Conservation (phyloP, 2,113 vertebrate species). For the Artemisiospiza belli region DNA sequence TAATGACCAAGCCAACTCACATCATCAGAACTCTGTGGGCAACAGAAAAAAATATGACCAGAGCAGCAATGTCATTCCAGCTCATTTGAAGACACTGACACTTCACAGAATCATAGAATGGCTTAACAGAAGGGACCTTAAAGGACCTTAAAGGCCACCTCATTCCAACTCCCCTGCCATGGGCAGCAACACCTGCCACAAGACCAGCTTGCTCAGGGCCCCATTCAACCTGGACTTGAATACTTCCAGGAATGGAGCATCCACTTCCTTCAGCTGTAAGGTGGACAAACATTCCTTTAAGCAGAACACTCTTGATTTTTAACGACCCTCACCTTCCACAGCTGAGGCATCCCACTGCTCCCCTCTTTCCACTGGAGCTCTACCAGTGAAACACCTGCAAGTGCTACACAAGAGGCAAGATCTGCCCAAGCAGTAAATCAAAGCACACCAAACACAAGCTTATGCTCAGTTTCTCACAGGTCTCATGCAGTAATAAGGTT, state of each 20-base stretch:
- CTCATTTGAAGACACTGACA: not conserved
- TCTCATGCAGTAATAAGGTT: not conserved
- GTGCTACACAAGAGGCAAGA: not conserved
- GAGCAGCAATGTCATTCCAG: not conserved
- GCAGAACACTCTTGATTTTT: not conserved
- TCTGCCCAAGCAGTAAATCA: not conserved
- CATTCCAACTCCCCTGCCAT: not conserved
- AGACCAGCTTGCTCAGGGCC: not conserved
- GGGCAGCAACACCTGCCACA: not conserved
- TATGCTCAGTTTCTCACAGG: not conserved
- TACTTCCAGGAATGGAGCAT: not conserved
- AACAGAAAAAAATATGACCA: not conserved
- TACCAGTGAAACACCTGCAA: not conserved
- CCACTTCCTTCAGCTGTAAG: not conserved
- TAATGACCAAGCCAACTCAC: not conserved
- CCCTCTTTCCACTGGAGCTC: not conserved
- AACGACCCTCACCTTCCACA: not conserved
- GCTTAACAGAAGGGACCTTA: not conserved
- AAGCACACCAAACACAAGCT: not conserved
- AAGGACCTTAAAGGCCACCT: not conserved
- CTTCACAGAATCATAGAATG: not conserved
- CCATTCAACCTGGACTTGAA: not conserved
- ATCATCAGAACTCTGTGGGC: rapidly evolving
- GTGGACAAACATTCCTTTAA: not conserved
- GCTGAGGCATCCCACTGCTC: not conserved